Evolutionary conservation across 2,888 invertebrate species (phyloP).

Genomic region (Polymixis flavicincta): DNA sequence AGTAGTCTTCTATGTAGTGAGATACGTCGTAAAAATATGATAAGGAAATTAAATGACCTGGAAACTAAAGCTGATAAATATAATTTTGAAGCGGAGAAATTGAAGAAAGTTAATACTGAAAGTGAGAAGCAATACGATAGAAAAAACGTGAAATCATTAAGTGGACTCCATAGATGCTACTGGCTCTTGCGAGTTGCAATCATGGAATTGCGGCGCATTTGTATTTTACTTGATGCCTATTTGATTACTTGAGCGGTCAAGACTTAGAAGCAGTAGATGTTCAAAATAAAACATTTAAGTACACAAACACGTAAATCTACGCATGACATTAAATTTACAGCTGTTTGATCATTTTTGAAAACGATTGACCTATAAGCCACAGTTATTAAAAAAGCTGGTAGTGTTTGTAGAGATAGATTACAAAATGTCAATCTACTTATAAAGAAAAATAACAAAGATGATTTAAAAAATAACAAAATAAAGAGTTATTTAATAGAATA

Average conservation of each 20-base stretch:
- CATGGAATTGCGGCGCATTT: constrained; percentile 44
- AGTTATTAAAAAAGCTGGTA: constrained; percentile 6
- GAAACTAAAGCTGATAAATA: constrained; percentile 32
- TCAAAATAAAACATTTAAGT: constrained; percentile 18
- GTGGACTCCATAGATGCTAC: constrained; percentile 64
- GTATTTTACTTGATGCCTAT: constrained; percentile 67
- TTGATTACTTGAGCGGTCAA: constrained; percentile 62
- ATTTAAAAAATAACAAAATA: constrained; percentile 56
- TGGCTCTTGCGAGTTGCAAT: constrained; percentile 62
- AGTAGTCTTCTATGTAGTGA: not conserved
- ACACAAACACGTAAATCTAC: constrained; percentile 17
- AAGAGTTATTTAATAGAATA: constrained; percentile 71
- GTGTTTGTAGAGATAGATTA: constrained; percentile 35
- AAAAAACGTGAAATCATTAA: constrained; percentile 71
- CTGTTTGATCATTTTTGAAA: constrained; percentile 37
- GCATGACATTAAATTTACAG: constrained; percentile 15
- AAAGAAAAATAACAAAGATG: constrained; percentile 51
- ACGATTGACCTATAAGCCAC: constrained; percentile 33
- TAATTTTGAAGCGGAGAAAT: constrained; percentile 59
- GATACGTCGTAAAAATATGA: constrained; percentile 1
- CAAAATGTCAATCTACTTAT: constrained; percentile 43
- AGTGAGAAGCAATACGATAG: constrained; percentile 68
- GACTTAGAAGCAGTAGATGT: constrained; percentile 17
- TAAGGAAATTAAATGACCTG: constrained; percentile 24
- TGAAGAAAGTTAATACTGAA: constrained; percentile 72